Base-by-base conservation (phyloP, 2,797 vertebrate species). In the Sphenodon punctatus region DNA sequence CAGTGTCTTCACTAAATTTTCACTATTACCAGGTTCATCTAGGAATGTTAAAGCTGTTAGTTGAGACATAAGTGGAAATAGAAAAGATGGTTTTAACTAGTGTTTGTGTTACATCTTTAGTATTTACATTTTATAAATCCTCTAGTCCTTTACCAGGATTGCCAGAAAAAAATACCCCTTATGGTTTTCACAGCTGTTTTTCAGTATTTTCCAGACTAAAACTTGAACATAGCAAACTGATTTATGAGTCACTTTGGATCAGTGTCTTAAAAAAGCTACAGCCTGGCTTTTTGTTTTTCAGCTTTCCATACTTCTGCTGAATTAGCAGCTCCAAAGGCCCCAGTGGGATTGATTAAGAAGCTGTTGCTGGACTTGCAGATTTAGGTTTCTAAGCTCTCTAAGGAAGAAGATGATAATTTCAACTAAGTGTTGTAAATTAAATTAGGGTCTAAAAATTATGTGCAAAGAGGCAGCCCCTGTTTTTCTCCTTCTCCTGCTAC, bases 271-370 rank as follows among this genome's bases (percentile, higher is more conserved):
- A 96, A 93, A 95, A 95, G 94, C 96, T 96, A 96, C 93, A 93
- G 91, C 93, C 92, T 91, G 88, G 88, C 85, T 96, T 96, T 97
- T 97, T 97, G 97, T 98, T 97, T 97, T 95, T 96, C 94, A 94
- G 95, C 95, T 95, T 96, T 96, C 95, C 94, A 96, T 96, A 96
- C 98, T 98, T 97, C 95, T 98, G 97, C 97, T 98, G 97, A 98
- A 97, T 97, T 97, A 97, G 97, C 97, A 97, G 94, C 95, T 95
- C 94, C 95, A 70, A 93, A 94, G 93, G 95, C 95, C 96, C 96
- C 93, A 87, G 94, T 97, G 97, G 97, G 95, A 92, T 96, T 96
- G 96, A 97, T 98, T 97, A 97, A 96, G 96, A 96, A 96, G 94
- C 95, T 94, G 92, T 94, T 95, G 94, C 90, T 94, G 93, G 96